These are phyloP conservation scores for Cebus imitator DNA, from an alignment of 2,113 vertebrate species.

Conservation along the genomic window DNA sequence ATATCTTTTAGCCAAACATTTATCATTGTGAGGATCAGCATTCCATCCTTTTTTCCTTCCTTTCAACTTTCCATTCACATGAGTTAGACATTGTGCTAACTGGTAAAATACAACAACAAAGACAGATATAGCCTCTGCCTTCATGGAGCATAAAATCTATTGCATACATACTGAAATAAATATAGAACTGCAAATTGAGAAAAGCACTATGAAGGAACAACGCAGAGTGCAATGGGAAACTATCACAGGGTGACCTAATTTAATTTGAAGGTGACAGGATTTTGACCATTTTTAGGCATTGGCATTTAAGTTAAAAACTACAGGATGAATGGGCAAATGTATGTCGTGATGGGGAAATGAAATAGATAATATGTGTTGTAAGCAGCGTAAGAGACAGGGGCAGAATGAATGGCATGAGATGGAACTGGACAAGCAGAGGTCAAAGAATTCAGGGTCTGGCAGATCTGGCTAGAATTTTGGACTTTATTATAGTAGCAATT, in stretches of 20 bases:
- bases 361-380: background rate
- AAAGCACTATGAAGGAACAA: background rate
- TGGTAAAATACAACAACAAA: constrained; percentile 15
- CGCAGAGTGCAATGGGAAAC: background rate
- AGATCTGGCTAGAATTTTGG: background rate
- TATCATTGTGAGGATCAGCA: background rate
- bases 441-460: background rate
- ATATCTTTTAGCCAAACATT: constrained; percentile 15
- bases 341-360: background rate
- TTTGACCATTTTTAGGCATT: background rate
- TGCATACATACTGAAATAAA: background rate
- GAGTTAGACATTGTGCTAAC: background rate
- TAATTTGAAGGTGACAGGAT: background rate
- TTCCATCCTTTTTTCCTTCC: background rate
- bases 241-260: background rate
- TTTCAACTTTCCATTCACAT: background rate
- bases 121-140: background rate
- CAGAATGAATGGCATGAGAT: constrained; percentile 8
- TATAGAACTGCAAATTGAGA: background rate
- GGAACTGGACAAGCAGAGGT: background rate
- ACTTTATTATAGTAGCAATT: background rate
- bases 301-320: background rate
- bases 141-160: background rate
- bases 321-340: background rate
- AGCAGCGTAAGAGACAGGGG: background rate